Evolutionary conservation across 2,888 invertebrate species (phyloP).

Genomic region (Brenthis daphne): DNA sequence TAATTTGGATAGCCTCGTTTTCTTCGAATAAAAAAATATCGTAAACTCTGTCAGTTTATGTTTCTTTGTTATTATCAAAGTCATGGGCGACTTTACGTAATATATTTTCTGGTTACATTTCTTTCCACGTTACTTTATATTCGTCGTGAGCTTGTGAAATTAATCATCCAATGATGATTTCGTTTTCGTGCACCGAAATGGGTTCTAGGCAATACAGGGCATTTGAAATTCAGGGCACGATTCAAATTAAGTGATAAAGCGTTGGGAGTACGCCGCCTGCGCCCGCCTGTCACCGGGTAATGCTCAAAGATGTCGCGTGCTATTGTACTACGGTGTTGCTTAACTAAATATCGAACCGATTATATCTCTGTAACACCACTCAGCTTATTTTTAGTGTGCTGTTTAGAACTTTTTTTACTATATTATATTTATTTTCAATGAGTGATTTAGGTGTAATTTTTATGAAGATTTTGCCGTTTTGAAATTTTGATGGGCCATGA

Average conservation of each 20-base stretch:
- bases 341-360: constrained; percentile 16
- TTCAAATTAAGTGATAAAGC: constrained; percentile 79
- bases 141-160: constrained; percentile 36
- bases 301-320: constrained; percentile 49
- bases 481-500: too few relatives aligned
- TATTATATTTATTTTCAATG: too few relatives aligned
- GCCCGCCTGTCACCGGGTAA: constrained; percentile 63
- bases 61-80: constrained; percentile 43
- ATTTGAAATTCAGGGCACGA: constrained; percentile 69
- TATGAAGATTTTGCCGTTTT: too few relatives aligned
- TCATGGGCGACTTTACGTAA: constrained; percentile 27
- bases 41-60: constrained; percentile 39
- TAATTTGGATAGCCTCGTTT: constrained; percentile 49
- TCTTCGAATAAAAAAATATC: constrained; percentile 47
- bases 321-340: constrained; percentile 23
- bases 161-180: constrained; percentile 46
- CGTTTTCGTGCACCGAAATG: constrained; percentile 43
- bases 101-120: constrained; percentile 28
- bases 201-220: constrained; percentile 42
- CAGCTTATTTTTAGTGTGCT: neutral
- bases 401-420: neutral
- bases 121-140: constrained; percentile 33
- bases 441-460: too few relatives aligned
- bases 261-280: constrained; percentile 59
- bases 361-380: neutral